phyloP scores from a whole-genome alignment of 2,113 vertebrate genomes.

The Psittacula cyanocephala region DNA sequence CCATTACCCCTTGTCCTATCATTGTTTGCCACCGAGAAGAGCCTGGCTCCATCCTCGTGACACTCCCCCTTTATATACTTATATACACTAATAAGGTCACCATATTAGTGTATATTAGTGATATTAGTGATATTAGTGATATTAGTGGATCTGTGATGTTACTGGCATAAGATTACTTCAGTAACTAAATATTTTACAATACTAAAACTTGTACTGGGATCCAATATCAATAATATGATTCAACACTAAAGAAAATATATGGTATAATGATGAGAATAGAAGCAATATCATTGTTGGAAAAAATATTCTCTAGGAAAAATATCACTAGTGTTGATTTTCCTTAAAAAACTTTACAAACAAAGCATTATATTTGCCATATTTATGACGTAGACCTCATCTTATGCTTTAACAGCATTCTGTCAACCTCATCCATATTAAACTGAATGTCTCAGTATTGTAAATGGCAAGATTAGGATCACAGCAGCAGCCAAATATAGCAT shows the following conservation, averaged over 20 bases:
- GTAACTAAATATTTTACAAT: background rate
- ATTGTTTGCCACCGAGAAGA: too few species aligned
- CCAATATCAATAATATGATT: background rate
- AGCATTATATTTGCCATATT: background rate
- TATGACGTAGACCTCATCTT: background rate
- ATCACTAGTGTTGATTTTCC: background rate
- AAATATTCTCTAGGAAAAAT: background rate
- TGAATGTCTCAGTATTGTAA: background rate
- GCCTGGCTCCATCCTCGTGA: too few species aligned
- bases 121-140: too few species aligned
- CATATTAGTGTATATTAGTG: too few species aligned
- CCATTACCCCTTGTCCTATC: too few species aligned
- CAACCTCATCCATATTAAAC: background rate
- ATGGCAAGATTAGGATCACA: background rate
- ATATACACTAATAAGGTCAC: too few species aligned
- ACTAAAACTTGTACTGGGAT: background rate
- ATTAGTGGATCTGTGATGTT: background rate
- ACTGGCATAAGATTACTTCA: background rate
- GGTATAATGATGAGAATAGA: background rate
- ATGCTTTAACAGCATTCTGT: background rate
- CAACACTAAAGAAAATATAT: background rate
- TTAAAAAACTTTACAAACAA: background rate
- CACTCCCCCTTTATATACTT: too few species aligned
- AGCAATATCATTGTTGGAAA: background rate
- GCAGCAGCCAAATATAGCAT: background rate